Conservation (phyloP, 2,888 invertebrate species). For the Zygaena filipendulae region DNA sequence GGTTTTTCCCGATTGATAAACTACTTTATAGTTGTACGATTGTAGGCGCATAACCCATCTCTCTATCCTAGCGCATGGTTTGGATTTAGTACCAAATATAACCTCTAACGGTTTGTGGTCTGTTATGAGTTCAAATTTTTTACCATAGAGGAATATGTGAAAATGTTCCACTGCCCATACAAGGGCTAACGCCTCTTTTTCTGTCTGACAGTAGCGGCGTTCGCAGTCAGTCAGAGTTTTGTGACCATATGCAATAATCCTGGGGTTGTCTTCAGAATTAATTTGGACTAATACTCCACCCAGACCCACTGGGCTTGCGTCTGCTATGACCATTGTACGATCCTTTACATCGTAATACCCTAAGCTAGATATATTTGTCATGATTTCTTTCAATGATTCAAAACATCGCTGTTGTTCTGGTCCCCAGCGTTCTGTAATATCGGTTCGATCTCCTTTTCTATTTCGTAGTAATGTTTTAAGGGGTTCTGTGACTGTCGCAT, state of each 20-base stretch:
- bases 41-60: slow-evolving; percentile 27
- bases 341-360: slow-evolving; percentile 19
- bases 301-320: slow-evolving; percentile 18
- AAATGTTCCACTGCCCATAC: too few relatives aligned
- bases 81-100: slow-evolving; percentile 22
- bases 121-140: slow-evolving; percentile 20
- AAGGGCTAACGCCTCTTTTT: too few relatives aligned
- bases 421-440: slow-evolving; percentile 6
- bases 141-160: slow-evolving; percentile 16
- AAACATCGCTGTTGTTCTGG: slow-evolving; percentile 12
- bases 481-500: slow-evolving; percentile 7
- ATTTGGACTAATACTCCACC: too few relatives aligned
- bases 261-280: slow-evolving; percentile 11
- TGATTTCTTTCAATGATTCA: slow-evolving; percentile 8
- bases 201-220: slow-evolving; percentile 20
- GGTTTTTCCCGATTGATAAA: slow-evolving; percentile 20
- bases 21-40: slow-evolving; percentile 20
- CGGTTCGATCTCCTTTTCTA: slow-evolving; percentile 7
- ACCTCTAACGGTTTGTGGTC: slow-evolving; percentile 29
- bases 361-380: slow-evolving; percentile 11
- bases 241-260: slow-evolving; percentile 22
- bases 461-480: slow-evolving; percentile 1
- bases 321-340: slow-evolving; percentile 16
- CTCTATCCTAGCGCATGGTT: slow-evolving; percentile 27
- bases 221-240: slow-evolving; percentile 19